A percentile compares a stretch with the other conserved stretches of the same genome.
Conservation (phyloP, 1,140 invertebrate species). For the Drosophila teissieri region DNA sequence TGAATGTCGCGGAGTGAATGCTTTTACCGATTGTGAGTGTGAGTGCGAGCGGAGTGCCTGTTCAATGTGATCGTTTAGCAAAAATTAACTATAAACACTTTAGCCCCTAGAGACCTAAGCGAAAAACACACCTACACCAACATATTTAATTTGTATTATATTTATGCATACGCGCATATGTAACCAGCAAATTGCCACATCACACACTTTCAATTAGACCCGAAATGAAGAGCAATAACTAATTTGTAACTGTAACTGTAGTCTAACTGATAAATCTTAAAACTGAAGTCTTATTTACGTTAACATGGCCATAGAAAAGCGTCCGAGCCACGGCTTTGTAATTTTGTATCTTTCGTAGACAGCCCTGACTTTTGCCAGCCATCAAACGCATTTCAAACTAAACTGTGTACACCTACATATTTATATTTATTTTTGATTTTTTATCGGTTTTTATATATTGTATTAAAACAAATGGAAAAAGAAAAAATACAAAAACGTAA, state of each 20-base stretch:
- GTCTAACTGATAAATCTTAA: constrained; percentile 38
- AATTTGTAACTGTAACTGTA: constrained; percentile 66
- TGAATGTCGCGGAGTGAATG: constrained; percentile 29
- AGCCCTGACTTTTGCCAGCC: constrained; percentile 38
- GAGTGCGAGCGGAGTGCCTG: constrained; percentile 51
- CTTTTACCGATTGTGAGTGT: constrained; percentile 18
- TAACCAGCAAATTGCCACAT: constrained; percentile 43
- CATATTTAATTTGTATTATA: constrained; percentile 71
- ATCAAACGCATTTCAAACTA: constrained; percentile 48
- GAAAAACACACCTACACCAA: constrained; percentile 34
- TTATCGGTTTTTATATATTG: constrained; percentile 53
- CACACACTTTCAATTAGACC: constrained; percentile 20
- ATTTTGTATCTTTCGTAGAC: constrained; percentile 42
- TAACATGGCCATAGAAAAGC: constrained; percentile 50
- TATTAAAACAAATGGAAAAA: constrained; percentile 44
- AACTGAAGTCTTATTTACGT: constrained; percentile 47
- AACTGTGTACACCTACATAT: constrained; percentile 39
- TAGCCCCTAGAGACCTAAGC: constrained; percentile 63
- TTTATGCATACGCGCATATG: constrained; percentile 42
- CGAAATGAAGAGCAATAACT: constrained; percentile 61
- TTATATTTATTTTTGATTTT: constrained; percentile 60
- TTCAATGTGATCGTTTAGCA: constrained; percentile 80
- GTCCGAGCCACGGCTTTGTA: constrained; percentile 45
- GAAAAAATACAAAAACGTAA: constrained; percentile 56
- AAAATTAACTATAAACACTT: constrained; percentile 78